A percentile compares a stretch with the other conserved stretches of the same genome.
phyloP scores from a whole-genome alignment of 2,888 invertebrate genomes.

The Drosophila paramelanica region DNA sequence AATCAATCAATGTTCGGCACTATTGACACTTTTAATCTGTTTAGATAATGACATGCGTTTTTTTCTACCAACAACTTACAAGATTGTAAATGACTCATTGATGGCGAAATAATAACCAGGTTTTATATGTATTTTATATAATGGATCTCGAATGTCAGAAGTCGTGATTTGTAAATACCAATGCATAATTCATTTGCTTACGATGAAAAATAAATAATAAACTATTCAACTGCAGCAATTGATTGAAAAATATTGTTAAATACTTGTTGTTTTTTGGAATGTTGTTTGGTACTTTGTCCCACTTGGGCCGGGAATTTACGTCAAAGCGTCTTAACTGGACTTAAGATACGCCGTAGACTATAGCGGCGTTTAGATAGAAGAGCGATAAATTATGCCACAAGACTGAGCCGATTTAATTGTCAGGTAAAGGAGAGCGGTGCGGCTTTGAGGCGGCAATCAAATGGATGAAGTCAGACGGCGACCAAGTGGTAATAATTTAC shows the following conservation, averaged over 20 bases:
- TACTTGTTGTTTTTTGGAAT: slow-evolving; percentile 1
- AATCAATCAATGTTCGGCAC: background rate
- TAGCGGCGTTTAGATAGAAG: slow-evolving; percentile 45
- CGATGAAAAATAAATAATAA: slow-evolving; percentile 4
- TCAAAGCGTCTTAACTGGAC: slow-evolving; percentile 37
- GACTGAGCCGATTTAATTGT: slow-evolving; percentile 45
- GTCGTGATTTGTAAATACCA: slow-evolving; percentile 1
- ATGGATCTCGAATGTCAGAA: background rate
- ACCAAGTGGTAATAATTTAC: slow-evolving; percentile 70
- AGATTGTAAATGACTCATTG: slow-evolving; percentile 26
- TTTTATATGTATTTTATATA: background rate
- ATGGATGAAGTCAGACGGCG: slow-evolving; percentile 70
- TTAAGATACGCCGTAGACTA: slow-evolving; percentile 48
- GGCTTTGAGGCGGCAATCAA: slow-evolving; percentile 44
- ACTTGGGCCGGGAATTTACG: slow-evolving; percentile 7
- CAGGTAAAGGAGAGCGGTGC: slow-evolving; percentile 2
- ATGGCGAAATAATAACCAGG: background rate
- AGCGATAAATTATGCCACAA: slow-evolving; percentile 58
- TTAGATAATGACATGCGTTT: slow-evolving; percentile 11
- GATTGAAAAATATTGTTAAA: slow-evolving; percentile 16
- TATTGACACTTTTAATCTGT: slow-evolving; percentile 20
- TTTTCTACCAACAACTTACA: background rate
- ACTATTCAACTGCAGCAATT: background rate
- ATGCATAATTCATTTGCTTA: background rate
- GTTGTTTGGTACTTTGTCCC: slow-evolving; percentile 3